These are phyloP conservation scores for Gallinago paraguaiae DNA, from an alignment of 2,113 vertebrate genomes.

Conservation along the genomic window DNA sequence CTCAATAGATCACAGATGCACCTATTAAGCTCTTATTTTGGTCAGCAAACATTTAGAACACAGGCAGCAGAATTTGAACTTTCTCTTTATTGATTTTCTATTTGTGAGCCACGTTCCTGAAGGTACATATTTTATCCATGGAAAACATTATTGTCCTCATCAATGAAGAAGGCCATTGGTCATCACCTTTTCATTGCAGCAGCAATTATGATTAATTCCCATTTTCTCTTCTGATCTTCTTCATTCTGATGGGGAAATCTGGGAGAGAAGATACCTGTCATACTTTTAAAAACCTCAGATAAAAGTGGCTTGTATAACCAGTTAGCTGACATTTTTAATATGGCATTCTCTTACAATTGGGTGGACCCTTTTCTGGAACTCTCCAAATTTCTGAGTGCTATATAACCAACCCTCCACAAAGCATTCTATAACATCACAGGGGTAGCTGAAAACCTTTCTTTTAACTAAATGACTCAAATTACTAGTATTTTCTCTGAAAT, in stretches of 20 bases:
- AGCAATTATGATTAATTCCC: not conserved
- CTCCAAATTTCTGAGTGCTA: not conserved
- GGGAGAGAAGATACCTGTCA: not conserved
- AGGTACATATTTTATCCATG: not conserved
- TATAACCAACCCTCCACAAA: not conserved
- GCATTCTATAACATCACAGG: not conserved
- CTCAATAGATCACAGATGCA: not conserved
- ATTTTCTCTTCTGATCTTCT: not conserved
- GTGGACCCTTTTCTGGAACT: not conserved
- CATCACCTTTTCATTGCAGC: not conserved
- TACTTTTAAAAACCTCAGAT: not conserved
- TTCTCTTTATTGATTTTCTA: conserved; percentile 27
- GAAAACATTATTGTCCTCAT: not conserved
- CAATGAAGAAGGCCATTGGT: not conserved
- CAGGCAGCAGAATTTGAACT: not conserved
- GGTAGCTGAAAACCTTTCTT: not conserved
- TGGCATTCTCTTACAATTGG: not conserved
- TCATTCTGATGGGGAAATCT: not conserved
- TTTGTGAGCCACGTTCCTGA: not conserved
- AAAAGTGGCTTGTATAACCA: not conserved
- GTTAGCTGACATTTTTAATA: not conserved
- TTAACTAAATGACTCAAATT: not conserved
- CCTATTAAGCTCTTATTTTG: not conserved
- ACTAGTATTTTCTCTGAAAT: not conserved
- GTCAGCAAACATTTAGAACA: not conserved